Evolutionary conservation across 2,888 invertebrate species (phyloP), one percentile per base, ranked within the genome.

Genomic region (Amorpha juglandis): DNA sequence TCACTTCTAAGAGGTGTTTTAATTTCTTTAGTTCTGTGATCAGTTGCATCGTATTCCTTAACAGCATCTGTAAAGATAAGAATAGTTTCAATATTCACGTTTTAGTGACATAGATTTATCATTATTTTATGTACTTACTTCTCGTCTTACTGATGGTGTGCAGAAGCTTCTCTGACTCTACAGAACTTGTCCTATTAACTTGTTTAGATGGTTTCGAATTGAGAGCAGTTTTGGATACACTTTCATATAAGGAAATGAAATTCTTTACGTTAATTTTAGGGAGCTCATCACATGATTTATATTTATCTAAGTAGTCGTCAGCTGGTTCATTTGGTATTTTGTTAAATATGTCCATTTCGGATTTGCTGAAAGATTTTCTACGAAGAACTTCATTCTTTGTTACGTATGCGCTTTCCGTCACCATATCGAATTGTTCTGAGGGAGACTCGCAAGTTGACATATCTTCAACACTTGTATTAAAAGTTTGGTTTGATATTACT

Each of bases 331-430:
- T 76, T 64, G 81, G 72, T n/a, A 80, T 71, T 82, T 90, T 93
- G 66, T 81, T 92, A 64, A 92, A 93, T 73, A 93, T 90, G 67
- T 93, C 93, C 92, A 90, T 91, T 82, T 93, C 93, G 27, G 93
- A 93, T 78, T 88, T 92, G 71, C 93, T 93, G n/a, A 89, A 85
- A 12, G 87, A 88, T 62, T 83, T 83, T 74, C 84, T 89, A 6
- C 83, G 79, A n/a, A 89, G 74, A 65, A 72, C 67, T 35, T 78
- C 77, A 50, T 65, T 71, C 35, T 73, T 74, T 42, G 58, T 58
- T 1, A 42, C 7, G 38, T 58, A 58, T 12, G 19, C 7, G 6
- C 42, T 58, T 19, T 38, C 19, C 47, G 12, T 55, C 21, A n/a
- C 38, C 9, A 21, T 58, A 11, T 58, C 19, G 16, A 12, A 21